Conservation (phyloP, 2,888 invertebrate genomes). For the Ephialtes manifestator region DNA sequence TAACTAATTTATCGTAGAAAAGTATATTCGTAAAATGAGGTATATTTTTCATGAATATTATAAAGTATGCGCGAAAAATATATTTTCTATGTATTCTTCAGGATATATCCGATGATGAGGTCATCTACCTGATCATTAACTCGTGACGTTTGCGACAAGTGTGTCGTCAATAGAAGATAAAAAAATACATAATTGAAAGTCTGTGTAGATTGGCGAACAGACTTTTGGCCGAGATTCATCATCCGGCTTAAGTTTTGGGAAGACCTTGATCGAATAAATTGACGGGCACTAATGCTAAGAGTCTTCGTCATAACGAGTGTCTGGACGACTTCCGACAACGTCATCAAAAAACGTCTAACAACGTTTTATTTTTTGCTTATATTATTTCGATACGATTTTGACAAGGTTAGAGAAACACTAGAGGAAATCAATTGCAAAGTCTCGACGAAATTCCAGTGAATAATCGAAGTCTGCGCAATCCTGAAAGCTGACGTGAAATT, state of each 20-base stretch:
- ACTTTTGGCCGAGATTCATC: constrained; percentile 63
- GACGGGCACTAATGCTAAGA: constrained; percentile 21
- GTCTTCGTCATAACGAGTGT: constrained; percentile 3
- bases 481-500: constrained; percentile 34
- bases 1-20: too few relatives aligned
- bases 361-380: background rate
- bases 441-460: constrained; percentile 37
- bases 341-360: constrained; percentile 5
- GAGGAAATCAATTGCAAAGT: background rate
- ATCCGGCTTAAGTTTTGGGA: constrained; percentile 56
- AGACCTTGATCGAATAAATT: constrained; percentile 39
- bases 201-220: constrained; percentile 47
- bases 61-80: too few relatives aligned
- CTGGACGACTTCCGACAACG: constrained; percentile 38
- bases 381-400: background rate
- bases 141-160: too few relatives aligned
- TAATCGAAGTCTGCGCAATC: constrained; percentile 35
- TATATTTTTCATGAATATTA: too few relatives aligned
- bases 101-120: too few relatives aligned
- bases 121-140: too few relatives aligned
- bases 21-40: too few relatives aligned
- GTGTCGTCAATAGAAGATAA: too few relatives aligned
- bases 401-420: constrained; percentile 47
- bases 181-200: background rate
- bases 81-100: too few relatives aligned